Evolutionary conservation across 1,140 invertebrate genomes (phyloP), one percentile per base, ranked within the genome.

Genomic region (Hylyphantes graminicola): DNA sequence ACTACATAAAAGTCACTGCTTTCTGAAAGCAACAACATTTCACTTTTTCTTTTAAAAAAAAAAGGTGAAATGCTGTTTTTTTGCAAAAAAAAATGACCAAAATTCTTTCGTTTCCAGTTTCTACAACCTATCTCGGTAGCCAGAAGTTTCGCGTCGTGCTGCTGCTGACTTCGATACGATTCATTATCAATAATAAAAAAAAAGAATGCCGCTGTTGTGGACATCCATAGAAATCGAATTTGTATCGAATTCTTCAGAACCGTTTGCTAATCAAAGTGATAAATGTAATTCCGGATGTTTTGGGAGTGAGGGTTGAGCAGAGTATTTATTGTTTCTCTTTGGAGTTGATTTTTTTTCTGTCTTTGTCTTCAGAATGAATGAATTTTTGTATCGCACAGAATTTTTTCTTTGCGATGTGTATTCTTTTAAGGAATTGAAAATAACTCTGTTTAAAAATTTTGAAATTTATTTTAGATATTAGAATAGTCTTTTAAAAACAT

Each of bases 261-360:
- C 51, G 21, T 64, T 65, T 65, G 3, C 51, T 78, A 78, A 78
- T 78, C 76, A 78, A 65, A 78, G 76, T 78, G 76, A 78, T 78
- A 78, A 78, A 78, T 78, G 76, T 67, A 48, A 51, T 78, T 15
- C 48, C 17, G 57, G 50, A n/a, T 76, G 17, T 57, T 48, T 59
- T 11, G 7, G 51, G 54, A 13, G 53, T 17, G n/a, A 54, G 12
- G 53, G 19, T 35, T 15, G 11, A 15, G 12, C 15, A 35, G 0
- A 35, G 17, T 74, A 35, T 21, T 9, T 19, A 2, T n/a, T 73
- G n/a, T n/a, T 53, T 55, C 21, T 21, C 8, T 55, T 73, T 17
- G 9, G 12, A 53, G 50, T 50, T 35, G 65, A 68, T 59, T 59
- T 5, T 59, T 57, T 5, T 59, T 59, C 12, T 59, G 57, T 4